Evolutionary conservation across 2,888 invertebrate species (phyloP).

Genomic region (Actias luna): DNA sequence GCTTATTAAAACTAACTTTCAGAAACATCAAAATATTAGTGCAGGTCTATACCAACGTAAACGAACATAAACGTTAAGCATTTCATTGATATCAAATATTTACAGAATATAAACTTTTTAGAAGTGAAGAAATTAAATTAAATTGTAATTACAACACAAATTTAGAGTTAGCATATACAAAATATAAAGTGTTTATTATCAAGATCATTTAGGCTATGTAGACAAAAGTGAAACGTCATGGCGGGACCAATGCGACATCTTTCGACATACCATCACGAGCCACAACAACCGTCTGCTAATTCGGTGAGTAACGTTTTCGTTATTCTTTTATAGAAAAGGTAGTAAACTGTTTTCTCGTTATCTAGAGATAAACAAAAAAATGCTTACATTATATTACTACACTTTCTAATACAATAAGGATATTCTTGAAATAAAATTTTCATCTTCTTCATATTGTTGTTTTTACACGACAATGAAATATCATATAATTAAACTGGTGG

Average conservation of each 20-base stretch:
- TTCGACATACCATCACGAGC: constrained; percentile 68
- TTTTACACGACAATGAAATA: no score
- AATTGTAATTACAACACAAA: background rate
- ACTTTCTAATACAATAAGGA: background rate
- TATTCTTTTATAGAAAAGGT: background rate
- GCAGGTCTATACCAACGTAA: background rate
- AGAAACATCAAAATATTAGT: background rate
- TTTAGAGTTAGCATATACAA: background rate
- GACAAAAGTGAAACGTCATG: constrained; percentile 48
- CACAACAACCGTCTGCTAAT: constrained; percentile 56
- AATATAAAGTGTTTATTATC: constrained; percentile 31
- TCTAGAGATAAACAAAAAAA: background rate
- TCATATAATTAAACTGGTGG: no score
- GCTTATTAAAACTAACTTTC: background rate
- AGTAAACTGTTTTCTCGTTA: no score
- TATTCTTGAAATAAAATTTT: background rate
- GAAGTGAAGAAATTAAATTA: background rate
- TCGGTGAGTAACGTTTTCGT: constrained; percentile 52
- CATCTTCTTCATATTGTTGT: background rate
- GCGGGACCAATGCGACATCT: constrained; percentile 71
- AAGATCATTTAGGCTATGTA: background rate
- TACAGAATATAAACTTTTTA: background rate
- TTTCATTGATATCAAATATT: background rate
- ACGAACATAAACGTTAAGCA: background rate
- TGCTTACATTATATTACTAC: constrained; percentile 6